Base-by-base conservation (phyloP, 2,888 invertebrate species). In the Netelia inedita region DNA sequence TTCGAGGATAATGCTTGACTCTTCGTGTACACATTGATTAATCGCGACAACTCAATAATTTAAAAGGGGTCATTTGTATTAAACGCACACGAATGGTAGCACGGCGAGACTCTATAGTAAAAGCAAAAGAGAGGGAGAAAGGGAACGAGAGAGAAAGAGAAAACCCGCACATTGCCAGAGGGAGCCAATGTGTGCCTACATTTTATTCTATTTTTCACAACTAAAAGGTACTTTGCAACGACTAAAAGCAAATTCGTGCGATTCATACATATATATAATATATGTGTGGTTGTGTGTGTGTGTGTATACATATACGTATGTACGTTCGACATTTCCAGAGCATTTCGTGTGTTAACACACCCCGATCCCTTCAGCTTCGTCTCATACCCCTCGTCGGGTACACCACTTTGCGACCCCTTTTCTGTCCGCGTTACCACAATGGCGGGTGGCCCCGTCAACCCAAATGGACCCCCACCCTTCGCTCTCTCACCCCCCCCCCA, bases 151-250 rank as follows among this genome's bases (percentile, higher is more conserved):
- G 19, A 19, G 19, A 66, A 21, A 21, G 35, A 35, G 43, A 21
- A 28, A 28, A 9, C 59, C 5, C 53, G 1, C 28, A 71, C 11
- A 59, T 55, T 65, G 43, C 11, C 23, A 53, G 72, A 66, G 69
- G 66, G 76, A 79, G 72, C 71, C 72, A 23, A 61, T 19, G 53
- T 43, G 71, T 46, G 19, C 57, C 72, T 71, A 68, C 74, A 75
- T 85, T 85, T 85, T 85, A 85, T 85, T 85, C 79, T 82, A 82
- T 85, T 82, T 82, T 85, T 82, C 85, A 85, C 79, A 72, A 74
- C 85, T 82, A 79, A 85, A 85, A 85, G 85, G 85, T 85, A 85
- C 85, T 85, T 82, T 79, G 75, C 85, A 82, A 79, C 85, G 85
- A 75, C 85, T 85, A 79, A 85, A 85, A 85, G 85, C 85, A 85